Evolutionary conservation across 2,888 invertebrate species (phyloP).

Genomic region (Cheilosia grossa): DNA sequence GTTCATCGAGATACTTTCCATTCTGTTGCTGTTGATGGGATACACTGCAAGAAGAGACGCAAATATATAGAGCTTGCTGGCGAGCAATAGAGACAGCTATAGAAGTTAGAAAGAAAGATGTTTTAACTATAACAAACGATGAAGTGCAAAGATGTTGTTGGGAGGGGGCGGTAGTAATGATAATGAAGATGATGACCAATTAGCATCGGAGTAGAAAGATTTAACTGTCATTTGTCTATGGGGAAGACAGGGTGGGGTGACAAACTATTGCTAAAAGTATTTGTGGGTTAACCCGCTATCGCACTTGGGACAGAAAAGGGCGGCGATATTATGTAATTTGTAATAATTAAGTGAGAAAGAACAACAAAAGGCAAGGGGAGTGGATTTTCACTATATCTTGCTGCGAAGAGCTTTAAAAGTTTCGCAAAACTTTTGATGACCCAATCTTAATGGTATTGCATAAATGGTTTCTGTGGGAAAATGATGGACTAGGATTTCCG

Average conservation of each 20-base stretch:
- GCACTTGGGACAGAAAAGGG: neutral
- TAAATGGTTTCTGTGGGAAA: neutral
- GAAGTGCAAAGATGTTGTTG: neutral
- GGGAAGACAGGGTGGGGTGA: neutral
- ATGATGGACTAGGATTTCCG: conserved; percentile 19
- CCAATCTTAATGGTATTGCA: neutral
- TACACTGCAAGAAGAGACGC: conserved; percentile 75
- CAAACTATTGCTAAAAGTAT: conserved; percentile 8
- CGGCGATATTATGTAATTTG: conserved; percentile 14
- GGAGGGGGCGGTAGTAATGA: neutral
- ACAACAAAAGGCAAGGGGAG: neutral
- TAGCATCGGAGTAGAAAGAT: conserved; percentile 39
- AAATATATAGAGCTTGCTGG: conserved; percentile 24
- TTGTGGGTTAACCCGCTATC: conserved; percentile 14
- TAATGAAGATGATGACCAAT: conserved; percentile 42
- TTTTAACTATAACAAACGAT: conserved; percentile 26
- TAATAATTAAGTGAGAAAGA: neutral
- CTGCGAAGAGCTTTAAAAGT: conserved; percentile 10
- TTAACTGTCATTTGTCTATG: conserved; percentile 47
- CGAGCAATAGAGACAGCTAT: conserved; percentile 8
- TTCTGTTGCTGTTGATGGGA: conserved; percentile 78
- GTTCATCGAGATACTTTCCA: conserved; percentile 82
- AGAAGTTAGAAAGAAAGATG: conserved; percentile 30
- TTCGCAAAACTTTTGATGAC: conserved; percentile 3
- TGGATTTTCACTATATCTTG: conserved; percentile 15